Evolutionary conservation across 2,113 vertebrate species (phyloP), one percentile per base, ranked within the genome.

Genomic region (Cercopithecus mona): DNA sequence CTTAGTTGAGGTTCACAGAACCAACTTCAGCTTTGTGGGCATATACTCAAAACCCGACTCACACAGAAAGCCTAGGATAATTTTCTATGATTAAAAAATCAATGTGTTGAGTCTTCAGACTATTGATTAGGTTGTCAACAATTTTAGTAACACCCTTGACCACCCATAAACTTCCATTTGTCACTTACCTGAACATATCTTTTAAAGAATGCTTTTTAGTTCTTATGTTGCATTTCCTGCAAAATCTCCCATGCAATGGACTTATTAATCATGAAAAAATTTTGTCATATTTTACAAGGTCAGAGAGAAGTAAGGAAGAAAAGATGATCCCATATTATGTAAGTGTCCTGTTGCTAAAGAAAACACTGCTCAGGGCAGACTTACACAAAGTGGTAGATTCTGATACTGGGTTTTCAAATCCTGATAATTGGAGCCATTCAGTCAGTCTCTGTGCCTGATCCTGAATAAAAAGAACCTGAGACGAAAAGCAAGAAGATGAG

Each of bases 381-480:
- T 85, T 38, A 94, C 50, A 90, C 43, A 82, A 80, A 75, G 20
- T 57, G 1, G 43, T 83, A 73, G 75, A 52, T 83, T 95, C 79
- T 92, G 59, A 80, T 13, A 45, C 27, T 79, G 76, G 84, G 80
- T 81, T 85, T 96, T 94, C 48, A 59, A 90, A 78, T 96, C 35
- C 79, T 95, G 86, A 90, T 95, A 18, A 90, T 22, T 92, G 76
- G n/a, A 96, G 76, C n/a, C 57, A 70, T 73, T 92, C 91, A 85
- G 1, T 93, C 64, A 76, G 45, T 68, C 38, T 92, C 88, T 64
- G 59, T 88, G 59, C 48, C 95, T 81, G 52, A 90, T 96, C 81
- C 30, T 95, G 87, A 94, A 92, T 85, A 95, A 94, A 90, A 43
- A 96, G 40, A 97, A 86, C 66, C 84, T 91, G 81, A 89, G 95